A percentile compares a stretch with the other conserved stretches of the same genome.
These are phyloP conservation scores for Galerucella nymphaeae DNA, from an alignment of 2,888 invertebrate species.

Conservation along the genomic window DNA sequence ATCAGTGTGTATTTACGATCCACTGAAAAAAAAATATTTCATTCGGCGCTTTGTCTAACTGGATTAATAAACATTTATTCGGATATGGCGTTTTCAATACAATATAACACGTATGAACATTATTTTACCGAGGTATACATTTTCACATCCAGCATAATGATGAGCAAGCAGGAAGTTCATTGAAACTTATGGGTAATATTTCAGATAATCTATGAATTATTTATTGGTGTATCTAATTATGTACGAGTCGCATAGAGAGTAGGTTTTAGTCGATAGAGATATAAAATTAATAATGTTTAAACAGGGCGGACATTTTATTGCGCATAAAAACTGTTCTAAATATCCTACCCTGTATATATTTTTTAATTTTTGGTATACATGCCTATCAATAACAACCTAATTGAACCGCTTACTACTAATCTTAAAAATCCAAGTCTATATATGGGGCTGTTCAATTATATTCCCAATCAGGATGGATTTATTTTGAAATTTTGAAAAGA, in stretches of 20 bases:
- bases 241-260: conserved; percentile 9
- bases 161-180: conserved; percentile 42
- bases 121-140: conserved; percentile 32
- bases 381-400: no score
- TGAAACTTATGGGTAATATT: conserved; percentile 39
- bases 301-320: no score
- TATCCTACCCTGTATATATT: no score
- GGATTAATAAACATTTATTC: conserved; percentile 30
- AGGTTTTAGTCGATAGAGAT: not conserved
- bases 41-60: not conserved
- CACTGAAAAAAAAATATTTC: not conserved
- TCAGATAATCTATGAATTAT: conserved; percentile 41
- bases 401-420: no score
- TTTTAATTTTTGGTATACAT: no score
- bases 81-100: conserved; percentile 23
- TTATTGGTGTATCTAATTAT: conserved; percentile 31
- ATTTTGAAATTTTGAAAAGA: no score
- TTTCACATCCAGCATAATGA: conserved; percentile 40
- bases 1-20: not conserved
- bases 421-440: no score
- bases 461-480: no score
- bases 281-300: not conserved
- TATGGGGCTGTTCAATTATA: no score
- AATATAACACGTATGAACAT: conserved; percentile 32
- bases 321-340: no score